phyloP scores from a whole-genome alignment of 2,113 vertebrate species.

The Smithornis capensis region DNA sequence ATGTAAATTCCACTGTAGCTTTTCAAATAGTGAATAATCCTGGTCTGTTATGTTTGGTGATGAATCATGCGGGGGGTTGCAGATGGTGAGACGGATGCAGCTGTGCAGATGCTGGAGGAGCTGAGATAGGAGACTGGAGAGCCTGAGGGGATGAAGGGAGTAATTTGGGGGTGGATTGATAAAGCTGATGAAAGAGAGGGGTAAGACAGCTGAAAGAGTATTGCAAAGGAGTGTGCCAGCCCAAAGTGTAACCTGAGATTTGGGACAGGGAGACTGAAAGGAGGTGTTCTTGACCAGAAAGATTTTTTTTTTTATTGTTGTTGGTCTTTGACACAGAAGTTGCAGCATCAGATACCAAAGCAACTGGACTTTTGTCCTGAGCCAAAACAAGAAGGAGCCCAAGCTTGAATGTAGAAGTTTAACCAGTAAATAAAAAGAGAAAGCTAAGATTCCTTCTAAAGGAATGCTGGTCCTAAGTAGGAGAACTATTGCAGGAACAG shows the following conservation, averaged over 20 bases:
- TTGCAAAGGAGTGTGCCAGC: neutral
- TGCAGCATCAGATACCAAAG: neutral
- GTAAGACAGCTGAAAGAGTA: neutral
- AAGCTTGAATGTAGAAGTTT: neutral
- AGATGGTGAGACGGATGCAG: constrained; percentile 58
- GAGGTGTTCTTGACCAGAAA: neutral
- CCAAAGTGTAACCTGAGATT: neutral
- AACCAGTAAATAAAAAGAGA: neutral
- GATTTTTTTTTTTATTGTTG: neutral
- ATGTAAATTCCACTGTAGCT: constrained; percentile 56
- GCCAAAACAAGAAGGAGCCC: neutral
- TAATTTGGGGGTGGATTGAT: neutral
- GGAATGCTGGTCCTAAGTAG: neutral
- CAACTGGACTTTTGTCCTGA: neutral
- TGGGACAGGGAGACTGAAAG: neutral
- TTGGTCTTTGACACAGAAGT: neutral
- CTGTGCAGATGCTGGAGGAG: constrained; percentile 32
- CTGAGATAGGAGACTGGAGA: neutral
- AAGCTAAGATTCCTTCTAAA: neutral
- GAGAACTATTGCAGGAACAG: neutral
- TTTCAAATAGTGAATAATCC: constrained; percentile 66
- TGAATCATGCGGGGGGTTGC: constrained; percentile 42
- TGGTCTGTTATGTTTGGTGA: constrained; percentile 46
- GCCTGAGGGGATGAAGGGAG: neutral
- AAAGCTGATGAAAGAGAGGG: neutral